Percentiles rank a stretch among this genome's conserved stretches.
Evolutionary conservation across 2,113 vertebrate species (phyloP).

Genomic region (Nibea albiflora): DNA sequence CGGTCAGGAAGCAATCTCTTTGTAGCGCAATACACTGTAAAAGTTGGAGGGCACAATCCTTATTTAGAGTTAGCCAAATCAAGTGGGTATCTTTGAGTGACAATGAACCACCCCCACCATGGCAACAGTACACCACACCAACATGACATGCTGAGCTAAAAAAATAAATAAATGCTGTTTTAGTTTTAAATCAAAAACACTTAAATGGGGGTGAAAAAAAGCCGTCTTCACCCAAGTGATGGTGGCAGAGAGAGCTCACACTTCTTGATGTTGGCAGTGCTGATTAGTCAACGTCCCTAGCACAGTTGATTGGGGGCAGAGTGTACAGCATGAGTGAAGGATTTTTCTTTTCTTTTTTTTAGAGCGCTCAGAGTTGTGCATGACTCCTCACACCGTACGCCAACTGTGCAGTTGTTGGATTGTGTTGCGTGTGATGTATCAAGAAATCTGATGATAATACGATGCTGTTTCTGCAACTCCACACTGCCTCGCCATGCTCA

Average conservation of each 20-base stretch:
- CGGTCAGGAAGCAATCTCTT: too few species aligned
- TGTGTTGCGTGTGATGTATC: background rate
- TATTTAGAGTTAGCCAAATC: too few species aligned
- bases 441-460: background rate
- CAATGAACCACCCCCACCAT: too few species aligned
- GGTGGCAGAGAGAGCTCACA: background rate
- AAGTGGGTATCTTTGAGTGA: too few species aligned
- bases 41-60: too few species aligned
- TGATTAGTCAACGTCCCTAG: background rate
- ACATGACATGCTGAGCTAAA: background rate
- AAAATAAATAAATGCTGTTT: too few species aligned
- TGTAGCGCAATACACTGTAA: too few species aligned
- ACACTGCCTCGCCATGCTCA: background rate
- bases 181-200: background rate
- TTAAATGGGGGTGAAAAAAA: background rate
- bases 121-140: background rate
- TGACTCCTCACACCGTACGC: background rate
- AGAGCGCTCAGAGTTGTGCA: background rate
- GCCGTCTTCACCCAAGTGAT: too few species aligned
- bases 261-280: background rate
- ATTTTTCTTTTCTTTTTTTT: too few species aligned
- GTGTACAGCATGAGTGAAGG: background rate
- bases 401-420: background rate
- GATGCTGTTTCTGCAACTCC: background rate
- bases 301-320: background rate